A percentile compares a stretch with the other conserved stretches of the same genome.
Evolutionary conservation across 2,113 vertebrate genomes (phyloP).

Genomic region (Salvelinus namaycush): DNA sequence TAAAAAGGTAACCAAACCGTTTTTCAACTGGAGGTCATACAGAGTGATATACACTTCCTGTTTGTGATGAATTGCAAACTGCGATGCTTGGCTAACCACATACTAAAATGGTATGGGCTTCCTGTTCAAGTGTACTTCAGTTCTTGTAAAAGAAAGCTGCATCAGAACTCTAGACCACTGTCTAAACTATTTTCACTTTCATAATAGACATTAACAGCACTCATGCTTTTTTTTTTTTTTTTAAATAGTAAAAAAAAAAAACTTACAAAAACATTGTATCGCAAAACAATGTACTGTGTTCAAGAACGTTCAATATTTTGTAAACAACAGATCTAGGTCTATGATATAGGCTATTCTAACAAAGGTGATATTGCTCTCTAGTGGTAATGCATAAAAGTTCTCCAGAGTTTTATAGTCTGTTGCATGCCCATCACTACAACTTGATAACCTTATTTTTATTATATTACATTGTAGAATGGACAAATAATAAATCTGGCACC

Average conservation of each 20-base stretch:
- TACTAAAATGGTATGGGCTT: slow-evolving; percentile 57
- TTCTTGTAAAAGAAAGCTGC: not conserved
- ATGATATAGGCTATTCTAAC: not conserved
- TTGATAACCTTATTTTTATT: too few species aligned
- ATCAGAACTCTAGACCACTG: not conserved
- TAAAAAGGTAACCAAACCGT: slow-evolving; percentile 59
- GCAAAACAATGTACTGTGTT: too few species aligned
- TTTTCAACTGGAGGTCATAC: slow-evolving; percentile 58
- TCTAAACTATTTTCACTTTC: too few species aligned
- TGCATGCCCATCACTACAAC: not conserved
- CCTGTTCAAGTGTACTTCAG: slow-evolving; percentile 62
- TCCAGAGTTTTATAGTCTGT: not conserved
- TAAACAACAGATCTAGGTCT: too few species aligned
- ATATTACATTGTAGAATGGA: too few species aligned
- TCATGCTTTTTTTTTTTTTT: too few species aligned
- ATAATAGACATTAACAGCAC: too few species aligned
- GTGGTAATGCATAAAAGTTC: slow-evolving; percentile 44
- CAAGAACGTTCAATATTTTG: too few species aligned
- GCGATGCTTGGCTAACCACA: slow-evolving; percentile 70
- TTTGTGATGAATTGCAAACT: slow-evolving; percentile 62
- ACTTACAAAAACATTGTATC: too few species aligned
- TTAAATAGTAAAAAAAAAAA: too few species aligned
- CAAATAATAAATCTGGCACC: too few species aligned
- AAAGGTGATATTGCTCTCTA: slow-evolving; percentile 53
- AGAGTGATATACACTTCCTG: slow-evolving; percentile 85